These are phyloP conservation scores for Heliconius sara DNA, from an alignment of 2,888 invertebrate species.

Conservation along the genomic window DNA sequence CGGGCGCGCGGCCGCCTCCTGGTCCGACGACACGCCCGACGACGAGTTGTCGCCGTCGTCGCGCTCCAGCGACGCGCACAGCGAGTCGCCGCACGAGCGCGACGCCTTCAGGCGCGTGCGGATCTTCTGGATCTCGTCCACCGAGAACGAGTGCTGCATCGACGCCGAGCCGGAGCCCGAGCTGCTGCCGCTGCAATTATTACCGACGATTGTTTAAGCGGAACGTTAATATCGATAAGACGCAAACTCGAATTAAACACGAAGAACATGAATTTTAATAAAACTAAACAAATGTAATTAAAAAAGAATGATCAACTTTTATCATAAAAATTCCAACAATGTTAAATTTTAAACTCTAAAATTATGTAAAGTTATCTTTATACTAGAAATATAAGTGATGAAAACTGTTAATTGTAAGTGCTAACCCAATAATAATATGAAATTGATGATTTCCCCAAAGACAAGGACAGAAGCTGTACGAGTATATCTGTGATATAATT, in stretches of 20 bases:
- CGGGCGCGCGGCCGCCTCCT: slow-evolving; percentile 81
- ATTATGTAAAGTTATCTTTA: not conserved
- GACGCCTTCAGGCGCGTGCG: slow-evolving; percentile 93
- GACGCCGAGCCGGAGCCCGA: slow-evolving; percentile 90
- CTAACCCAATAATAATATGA: not conserved
- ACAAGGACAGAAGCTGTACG: slow-evolving; percentile 37
- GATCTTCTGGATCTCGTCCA: slow-evolving; percentile 94
- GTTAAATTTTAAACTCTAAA: not conserved
- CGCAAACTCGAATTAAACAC: not conserved
- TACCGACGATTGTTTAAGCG: not conserved
- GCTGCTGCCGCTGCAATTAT: slow-evolving; percentile 85
- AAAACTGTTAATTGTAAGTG: not conserved
- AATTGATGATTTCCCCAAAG: slow-evolving; percentile 34
- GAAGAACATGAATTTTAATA: not conserved
- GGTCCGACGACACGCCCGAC: slow-evolving; percentile 94
- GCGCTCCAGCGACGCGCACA: slow-evolving; percentile 76
- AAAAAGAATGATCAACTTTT: no score
- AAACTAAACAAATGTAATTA: not conserved
- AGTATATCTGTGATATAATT: slow-evolving; percentile 20
- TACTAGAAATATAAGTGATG: not conserved
- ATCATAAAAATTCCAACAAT: no score
- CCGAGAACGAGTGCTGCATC: slow-evolving; percentile 93
- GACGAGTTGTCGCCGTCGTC: slow-evolving; percentile 95
- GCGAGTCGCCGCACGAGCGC: slow-evolving; percentile 93
- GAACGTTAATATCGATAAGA: not conserved